A percentile compares a stretch with the other conserved stretches of the same genome.
phyloP scores from a whole-genome alignment of 1,140 invertebrate genomes.

The Lepidurus packardi region DNA sequence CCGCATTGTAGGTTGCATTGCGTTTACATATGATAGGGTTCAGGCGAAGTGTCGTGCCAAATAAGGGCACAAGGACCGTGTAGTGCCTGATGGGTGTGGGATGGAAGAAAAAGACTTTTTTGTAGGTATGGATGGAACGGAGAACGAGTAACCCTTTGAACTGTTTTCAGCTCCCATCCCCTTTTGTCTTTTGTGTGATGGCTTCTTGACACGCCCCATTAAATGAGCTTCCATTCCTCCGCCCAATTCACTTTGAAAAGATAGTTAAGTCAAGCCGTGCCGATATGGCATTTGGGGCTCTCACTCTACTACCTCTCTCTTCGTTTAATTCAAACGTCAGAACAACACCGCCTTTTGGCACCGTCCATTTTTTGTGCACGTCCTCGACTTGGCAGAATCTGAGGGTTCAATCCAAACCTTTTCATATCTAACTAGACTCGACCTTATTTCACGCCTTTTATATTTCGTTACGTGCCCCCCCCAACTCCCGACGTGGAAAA shows the following conservation, averaged over 20 bases:
- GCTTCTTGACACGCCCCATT: neutral
- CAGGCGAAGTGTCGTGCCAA: constrained; percentile 5
- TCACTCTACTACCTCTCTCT: neutral
- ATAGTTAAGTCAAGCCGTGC: neutral
- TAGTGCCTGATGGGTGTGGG: neutral
- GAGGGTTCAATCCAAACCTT: neutral
- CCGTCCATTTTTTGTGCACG: neutral
- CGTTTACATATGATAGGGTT: neutral
- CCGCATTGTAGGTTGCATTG: neutral
- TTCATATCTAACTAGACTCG: neutral
- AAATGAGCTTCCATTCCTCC: constrained; percentile 8
- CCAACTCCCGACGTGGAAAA: neutral
- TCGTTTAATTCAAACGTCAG: neutral
- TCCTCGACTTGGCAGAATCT: neutral
- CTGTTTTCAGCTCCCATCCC: constrained; percentile 7
- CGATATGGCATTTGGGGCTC: neutral
- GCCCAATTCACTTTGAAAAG: neutral
- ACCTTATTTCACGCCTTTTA: constrained; percentile 7
- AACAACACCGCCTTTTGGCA: neutral
- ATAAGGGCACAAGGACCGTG: neutral
- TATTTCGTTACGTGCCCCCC: neutral
- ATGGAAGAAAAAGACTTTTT: neutral
- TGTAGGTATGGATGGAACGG: neutral
- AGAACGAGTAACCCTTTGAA: constrained; percentile 8
- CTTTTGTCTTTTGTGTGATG: neutral